Evolutionary conservation across 1,140 invertebrate genomes (phyloP), one percentile per base, ranked within the genome.

Genomic region (Apis dorsata): DNA sequence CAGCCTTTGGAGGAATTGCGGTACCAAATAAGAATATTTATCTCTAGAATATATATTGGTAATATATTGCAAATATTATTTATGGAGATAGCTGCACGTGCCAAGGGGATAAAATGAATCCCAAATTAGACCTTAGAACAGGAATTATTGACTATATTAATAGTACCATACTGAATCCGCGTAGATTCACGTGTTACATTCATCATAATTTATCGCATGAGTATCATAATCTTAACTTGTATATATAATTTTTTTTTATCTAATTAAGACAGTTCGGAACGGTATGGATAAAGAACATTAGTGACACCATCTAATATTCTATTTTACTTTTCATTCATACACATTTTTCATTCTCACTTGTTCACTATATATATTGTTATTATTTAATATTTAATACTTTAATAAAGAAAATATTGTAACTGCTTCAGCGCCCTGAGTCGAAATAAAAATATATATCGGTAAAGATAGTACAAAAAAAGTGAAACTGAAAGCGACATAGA

Each of bases 191-290:
- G 60, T 86, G 81, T 83, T 81, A 87, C 84, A 86, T 84, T 86
- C 62, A 79, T 87, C 53, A 79, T 89, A 81, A 81, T 87, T 84
- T 78, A 81, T 74, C 75, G 75, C 85, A 85, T 88, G 85, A 89
- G 86, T 87, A 88, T 89, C 78, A 69, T 86, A 85, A 71, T 49
- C 72, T 86, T 90, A 87, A 82, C 69, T 85, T 85, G 78, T 87
- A 85, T 91, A 89, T 62, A 89, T 87, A 81, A 70, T 87, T 87
- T 62, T 34, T 34, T 49, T 88, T 88, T 90, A 91, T 51, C 89
- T 92, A 91, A 88, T 90, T 91, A 90, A 90, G 90, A 90, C 88
- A 89, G 86, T 85, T 83, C 78, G 81, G 81, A 91, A 92, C 86
- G 89, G 77, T 91, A 90, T 85, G 82, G 85, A 89, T 88, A 86